A percentile compares a stretch with the other conserved stretches of the same genome.
These are phyloP conservation scores for Nannobrachium achirus DNA, from an alignment of 2,113 vertebrate genomes.

Conservation along the genomic window DNA sequence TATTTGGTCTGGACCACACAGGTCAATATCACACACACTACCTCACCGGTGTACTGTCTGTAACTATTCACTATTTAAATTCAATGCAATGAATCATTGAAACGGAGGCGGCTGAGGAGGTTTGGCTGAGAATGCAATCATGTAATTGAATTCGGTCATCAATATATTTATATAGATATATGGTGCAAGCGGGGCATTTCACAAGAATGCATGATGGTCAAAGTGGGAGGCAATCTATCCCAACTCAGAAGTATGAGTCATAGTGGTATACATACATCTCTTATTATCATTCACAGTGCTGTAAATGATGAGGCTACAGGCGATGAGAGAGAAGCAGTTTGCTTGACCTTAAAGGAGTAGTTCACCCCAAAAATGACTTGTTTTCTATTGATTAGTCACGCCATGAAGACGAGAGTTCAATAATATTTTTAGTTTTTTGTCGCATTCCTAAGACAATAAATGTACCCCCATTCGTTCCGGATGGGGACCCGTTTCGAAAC, in stretches of 20 bases:
- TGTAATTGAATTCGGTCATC: slow-evolving; percentile 82
- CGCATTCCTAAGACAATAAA: no score
- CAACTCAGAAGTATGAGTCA: slow-evolving; percentile 71
- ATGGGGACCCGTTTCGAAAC: no score
- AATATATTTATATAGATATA: slow-evolving; percentile 65
- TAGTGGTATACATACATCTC: slow-evolving; percentile 57
- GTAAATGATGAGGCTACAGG: slow-evolving; percentile 62
- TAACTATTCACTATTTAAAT: slow-evolving; percentile 72
- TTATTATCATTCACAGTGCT: slow-evolving; percentile 69
- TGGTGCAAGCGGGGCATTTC: slow-evolving; percentile 44
- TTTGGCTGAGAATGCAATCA: slow-evolving; percentile 76
- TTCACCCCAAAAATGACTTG: no score
- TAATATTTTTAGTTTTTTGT: no score
- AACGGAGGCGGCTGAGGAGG: slow-evolving; percentile 36
- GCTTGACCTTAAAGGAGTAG: slow-evolving; percentile 60
- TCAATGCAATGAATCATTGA: slow-evolving; percentile 64
- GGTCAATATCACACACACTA: slow-evolving; percentile 67
- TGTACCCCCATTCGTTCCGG: no score
- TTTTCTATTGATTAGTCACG: no score
- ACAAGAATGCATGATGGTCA: slow-evolving; percentile 40
- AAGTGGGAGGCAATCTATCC: slow-evolving; percentile 67
- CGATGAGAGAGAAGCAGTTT: slow-evolving; percentile 53
- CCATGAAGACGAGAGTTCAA: no score
- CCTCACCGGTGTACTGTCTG: slow-evolving; percentile 51
- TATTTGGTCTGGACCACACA: slow-evolving; percentile 69